A percentile compares a stretch with the other conserved stretches of the same genome.
These are phyloP conservation scores for Macrophya alboannulata DNA, from an alignment of 2,888 invertebrate species.

Conservation along the genomic window DNA sequence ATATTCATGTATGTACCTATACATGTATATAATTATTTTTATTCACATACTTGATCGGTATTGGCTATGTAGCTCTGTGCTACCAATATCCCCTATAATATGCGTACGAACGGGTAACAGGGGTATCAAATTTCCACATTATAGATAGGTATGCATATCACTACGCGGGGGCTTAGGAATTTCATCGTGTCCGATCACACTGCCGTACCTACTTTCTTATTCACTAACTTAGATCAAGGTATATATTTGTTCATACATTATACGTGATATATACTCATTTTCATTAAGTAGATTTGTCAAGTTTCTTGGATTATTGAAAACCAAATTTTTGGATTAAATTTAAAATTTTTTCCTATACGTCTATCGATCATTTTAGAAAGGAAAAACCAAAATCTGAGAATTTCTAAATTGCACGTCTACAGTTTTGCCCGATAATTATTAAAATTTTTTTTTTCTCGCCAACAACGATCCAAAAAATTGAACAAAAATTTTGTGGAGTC, in stretches of 20 bases:
- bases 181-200: conserved; percentile 11
- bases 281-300: neutral
- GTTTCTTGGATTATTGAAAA: neutral
- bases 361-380: no score
- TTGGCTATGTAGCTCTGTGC: neutral
- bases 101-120: conserved; percentile 26
- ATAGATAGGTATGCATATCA: neutral
- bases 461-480: no score
- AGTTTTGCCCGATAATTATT: no score
- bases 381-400: no score
- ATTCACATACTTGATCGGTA: neutral
- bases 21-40: neutral
- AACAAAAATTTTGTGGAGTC: no score
- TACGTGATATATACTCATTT: neutral
- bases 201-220: neutral
- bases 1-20: no score
- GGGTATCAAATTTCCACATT: conserved; percentile 31
- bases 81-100: conserved; percentile 14
- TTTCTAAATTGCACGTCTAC: no score
- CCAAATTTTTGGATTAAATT: no score
- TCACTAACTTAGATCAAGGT: neutral
- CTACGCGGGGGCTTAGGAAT: conserved; percentile 5
- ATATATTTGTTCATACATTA: no score
- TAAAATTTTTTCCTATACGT: no score
- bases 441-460: no score